Base-by-base conservation (phyloP, 2,888 invertebrate genomes). In the Oegoconia quadripuncta region DNA sequence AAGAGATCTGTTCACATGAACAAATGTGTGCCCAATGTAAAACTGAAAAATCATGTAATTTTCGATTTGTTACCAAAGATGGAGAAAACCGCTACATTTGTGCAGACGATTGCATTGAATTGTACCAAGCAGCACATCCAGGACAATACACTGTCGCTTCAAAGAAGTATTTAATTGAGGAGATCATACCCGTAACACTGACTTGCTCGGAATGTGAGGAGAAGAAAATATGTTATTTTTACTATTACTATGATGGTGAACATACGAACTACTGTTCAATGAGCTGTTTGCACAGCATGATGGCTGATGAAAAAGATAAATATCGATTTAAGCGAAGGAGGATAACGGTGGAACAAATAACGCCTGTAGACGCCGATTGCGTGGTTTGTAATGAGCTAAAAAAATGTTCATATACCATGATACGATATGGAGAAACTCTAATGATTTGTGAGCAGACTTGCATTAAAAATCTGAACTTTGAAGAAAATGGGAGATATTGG, bases 381-480 rank as follows among this genome's bases (percentile, higher is more conserved):
- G 55, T 83, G n/a, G 77, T 84, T 4, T 91, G 91, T 53, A 73
- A 79, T 15, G 77, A 83, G 55, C 65, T 55, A 22, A 90, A 80
- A 64, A 64, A 59, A 41, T 90, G 88, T 68, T 70, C 63, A 50
- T 90, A 75, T 46, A 59, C 66, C n/a, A 70, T 90, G 36, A 56
- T 72, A 27, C 79, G 88, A 31, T 90, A 90, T 31, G 90, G 90
- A 11, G 77, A 86, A 7, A 58, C 58, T 0, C 73, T 72, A 35
- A 73, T 80, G 42, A 71, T 92, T 25, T 93, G 93, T 55, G 86
- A 87, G 18, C 87, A 89, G 29, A 57, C 63, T 35, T 93, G 93
- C 54, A 77, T 92, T 17, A 89, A 89, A 32, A 68, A 81, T 7
- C 86, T 86, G 20, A 87, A 87, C 27, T 42, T 34, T 46, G 66